Evolutionary conservation across 1,140 invertebrate species (phyloP), one percentile per base, ranked within the genome.

Genomic region (Drosophila tsacasi): DNA sequence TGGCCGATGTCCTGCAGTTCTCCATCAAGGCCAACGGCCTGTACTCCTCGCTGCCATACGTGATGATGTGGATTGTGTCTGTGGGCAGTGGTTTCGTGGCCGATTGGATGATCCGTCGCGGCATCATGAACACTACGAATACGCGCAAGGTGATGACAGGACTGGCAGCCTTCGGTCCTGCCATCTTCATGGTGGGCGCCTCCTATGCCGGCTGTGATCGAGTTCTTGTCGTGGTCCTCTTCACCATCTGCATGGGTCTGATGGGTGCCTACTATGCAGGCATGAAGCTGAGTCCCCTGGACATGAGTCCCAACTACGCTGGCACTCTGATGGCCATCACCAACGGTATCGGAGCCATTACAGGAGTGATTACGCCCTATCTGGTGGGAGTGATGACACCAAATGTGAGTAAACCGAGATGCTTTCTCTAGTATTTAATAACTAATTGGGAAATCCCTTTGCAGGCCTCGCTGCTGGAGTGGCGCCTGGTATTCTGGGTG

Each of bases 1-100:
- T 99, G 96, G 96, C 96, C 71, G 96, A 97, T 91, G 96, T 98
- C 3, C 93, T 99, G 10, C 95, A 97, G 86, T 98, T 97, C 93
- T 95, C 97, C 76, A 96, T 98, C 47, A 95, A 95, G 80, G 93
- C 95, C 78, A 96, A 96, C 71, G 96, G 96, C 4, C 91, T 95
- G 1, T 94, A 96, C 30, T 96, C 96, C 3, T 95, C 96, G 0
- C 68, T 96, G 37, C 96, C 96, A 0, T 97, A 97, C 77, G 87
- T 96, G 0, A 94, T 94, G 60, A 96, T 97, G 96, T 97, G 96
- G 96, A 93, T 97, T 23, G 94, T 95, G 39, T 95, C 96, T 0
- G 94, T 96, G 73, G 91, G 94, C 74, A 95, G 95, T 46, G 96
- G 96, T 40, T 94, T 95, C 71, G 30, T 96, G 0, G 95, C 96